Evolutionary conservation across 2,888 invertebrate genomes (phyloP).

Genomic region (Calephelis perditalis): DNA sequence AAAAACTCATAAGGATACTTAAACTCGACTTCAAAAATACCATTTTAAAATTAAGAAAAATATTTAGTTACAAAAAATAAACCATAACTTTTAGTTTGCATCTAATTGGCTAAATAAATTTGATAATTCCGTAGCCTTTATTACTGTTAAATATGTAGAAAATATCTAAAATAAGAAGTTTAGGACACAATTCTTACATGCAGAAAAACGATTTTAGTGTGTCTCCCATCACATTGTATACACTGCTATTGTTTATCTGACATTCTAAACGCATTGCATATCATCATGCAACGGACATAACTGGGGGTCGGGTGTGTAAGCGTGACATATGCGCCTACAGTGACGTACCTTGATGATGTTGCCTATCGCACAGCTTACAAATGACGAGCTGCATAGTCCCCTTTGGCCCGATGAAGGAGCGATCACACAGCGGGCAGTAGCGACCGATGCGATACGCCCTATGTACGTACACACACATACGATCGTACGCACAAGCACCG

Average conservation of each 20-base stretch:
- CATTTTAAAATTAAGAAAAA: too few relatives aligned
- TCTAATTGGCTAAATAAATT: too few relatives aligned
- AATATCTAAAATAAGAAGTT: too few relatives aligned
- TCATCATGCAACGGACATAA: slow-evolving; percentile 12
- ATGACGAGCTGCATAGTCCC: slow-evolving; percentile 82
- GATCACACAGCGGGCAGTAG: slow-evolving; percentile 84
- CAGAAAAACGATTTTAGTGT: too few relatives aligned
- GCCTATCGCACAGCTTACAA: slow-evolving; percentile 78
- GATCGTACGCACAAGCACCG: slow-evolving; percentile 69
- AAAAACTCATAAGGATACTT: too few relatives aligned
- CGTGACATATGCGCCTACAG: slow-evolving; percentile 35
- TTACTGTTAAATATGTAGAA: too few relatives aligned
- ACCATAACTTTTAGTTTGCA: too few relatives aligned
- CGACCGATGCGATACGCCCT: slow-evolving; percentile 85
- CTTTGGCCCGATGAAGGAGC: slow-evolving; percentile 83
- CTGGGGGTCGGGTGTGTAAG: slow-evolving; percentile 17
- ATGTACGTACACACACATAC: slow-evolving; percentile 68
- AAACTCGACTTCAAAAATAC: too few relatives aligned
- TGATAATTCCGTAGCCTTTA: too few relatives aligned
- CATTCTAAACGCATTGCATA: slow-evolving; percentile 8
- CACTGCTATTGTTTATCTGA: slow-evolving; percentile 6
- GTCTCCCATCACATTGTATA: neutral
- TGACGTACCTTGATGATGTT: slow-evolving; percentile 77
- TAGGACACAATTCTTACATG: too few relatives aligned
- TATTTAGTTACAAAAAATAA: too few relatives aligned